phyloP scores from a whole-genome alignment of 2,113 vertebrate species.

The Bujurquina vittata region DNA sequence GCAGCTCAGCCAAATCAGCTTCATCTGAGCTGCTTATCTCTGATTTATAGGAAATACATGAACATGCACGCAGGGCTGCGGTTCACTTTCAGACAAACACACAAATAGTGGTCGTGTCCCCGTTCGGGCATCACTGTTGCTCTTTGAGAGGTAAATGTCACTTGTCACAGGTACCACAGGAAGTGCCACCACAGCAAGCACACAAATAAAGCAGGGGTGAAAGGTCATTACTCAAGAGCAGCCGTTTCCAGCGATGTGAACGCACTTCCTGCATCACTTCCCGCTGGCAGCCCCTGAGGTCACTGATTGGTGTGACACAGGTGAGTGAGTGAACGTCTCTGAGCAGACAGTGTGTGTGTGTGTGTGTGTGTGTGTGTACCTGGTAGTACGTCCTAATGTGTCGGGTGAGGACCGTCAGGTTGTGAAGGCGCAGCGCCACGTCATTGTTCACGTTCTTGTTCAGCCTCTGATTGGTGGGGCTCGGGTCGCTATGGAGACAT shows the following conservation, averaged over 20 bases:
- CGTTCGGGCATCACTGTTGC: neutral
- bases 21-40: conserved; percentile 36
- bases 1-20: conserved; percentile 34
- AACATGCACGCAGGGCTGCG: neutral
- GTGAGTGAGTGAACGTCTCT: too few relatives aligned
- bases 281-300: neutral
- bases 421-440: conserved; percentile 65
- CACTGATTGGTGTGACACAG: too few relatives aligned
- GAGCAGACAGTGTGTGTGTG: neutral
- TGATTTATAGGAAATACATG: conserved; percentile 19
- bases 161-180: neutral
- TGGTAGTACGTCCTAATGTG: conserved; percentile 75
- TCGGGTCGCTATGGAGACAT: conserved; percentile 73
- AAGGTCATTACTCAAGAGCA: neutral
- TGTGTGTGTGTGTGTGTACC: conserved; percentile 46
- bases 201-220: neutral
- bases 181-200: neutral
- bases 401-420: conserved; percentile 69
- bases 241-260: neutral
- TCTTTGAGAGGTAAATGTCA: neutral
- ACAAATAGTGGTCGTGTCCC: neutral
- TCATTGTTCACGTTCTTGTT: conserved; percentile 74
- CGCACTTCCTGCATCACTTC: neutral
- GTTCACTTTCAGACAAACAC: neutral
- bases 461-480: conserved; percentile 73